These are phyloP conservation scores for Chroicocephalus ridibundus DNA, from an alignment of 2,113 vertebrate species.

Conservation along the genomic window DNA sequence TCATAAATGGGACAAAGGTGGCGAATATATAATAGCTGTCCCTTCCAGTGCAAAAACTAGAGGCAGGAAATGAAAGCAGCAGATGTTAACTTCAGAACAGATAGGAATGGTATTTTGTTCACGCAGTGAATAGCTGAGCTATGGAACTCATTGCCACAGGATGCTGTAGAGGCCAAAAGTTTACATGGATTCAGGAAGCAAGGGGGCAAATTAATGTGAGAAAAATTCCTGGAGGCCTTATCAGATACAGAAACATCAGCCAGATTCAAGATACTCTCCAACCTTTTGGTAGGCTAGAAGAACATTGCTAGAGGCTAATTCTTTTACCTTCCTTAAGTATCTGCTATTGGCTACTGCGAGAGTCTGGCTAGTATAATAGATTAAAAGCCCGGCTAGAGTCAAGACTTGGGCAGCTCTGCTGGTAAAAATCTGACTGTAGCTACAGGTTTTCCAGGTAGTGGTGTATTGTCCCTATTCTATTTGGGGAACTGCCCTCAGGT, in stretches of 20 bases:
- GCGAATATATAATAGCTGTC: not conserved
- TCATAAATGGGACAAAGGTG: not conserved
- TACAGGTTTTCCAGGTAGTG: not conserved
- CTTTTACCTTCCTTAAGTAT: not conserved
- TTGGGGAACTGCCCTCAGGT: not conserved
- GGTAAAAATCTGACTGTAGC: not conserved
- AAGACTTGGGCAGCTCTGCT: not conserved
- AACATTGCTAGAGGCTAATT: not conserved
- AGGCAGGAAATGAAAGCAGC: conserved; percentile 24
- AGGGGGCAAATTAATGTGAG: not conserved
- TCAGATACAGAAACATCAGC: not conserved
- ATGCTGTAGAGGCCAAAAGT: not conserved
- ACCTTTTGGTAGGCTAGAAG: not conserved
- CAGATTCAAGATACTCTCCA: not conserved
- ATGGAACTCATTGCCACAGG: not conserved
- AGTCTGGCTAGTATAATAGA: not conserved
- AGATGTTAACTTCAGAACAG: not conserved
- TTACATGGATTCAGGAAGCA: not conserved
- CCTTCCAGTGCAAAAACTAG: not conserved
- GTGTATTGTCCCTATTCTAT: not conserved
- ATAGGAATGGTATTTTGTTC: not conserved
- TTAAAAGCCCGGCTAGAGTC: not conserved
- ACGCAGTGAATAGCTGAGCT: not conserved
- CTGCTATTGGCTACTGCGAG: not conserved
- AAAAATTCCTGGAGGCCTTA: not conserved